A percentile compares a stretch with the other conserved stretches of the same genome.
These are phyloP conservation scores for Drosophila chauvacae DNA, from an alignment of 1,140 invertebrate genomes.

Conservation along the genomic window DNA sequence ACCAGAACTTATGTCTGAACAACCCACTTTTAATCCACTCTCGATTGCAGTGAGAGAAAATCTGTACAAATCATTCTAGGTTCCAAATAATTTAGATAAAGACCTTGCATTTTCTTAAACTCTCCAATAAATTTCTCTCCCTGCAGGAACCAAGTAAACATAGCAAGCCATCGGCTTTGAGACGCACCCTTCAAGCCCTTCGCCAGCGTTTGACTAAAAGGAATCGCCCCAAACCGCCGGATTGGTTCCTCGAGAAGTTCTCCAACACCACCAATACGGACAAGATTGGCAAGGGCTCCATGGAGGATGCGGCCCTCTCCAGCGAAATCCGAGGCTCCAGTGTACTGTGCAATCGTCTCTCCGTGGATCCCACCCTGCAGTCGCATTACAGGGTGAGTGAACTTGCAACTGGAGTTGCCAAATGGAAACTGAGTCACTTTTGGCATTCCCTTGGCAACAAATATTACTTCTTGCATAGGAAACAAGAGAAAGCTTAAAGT, in stretches of 20 bases:
- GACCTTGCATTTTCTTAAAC: no score
- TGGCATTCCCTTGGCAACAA: neutral
- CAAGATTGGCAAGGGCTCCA: slow-evolving; percentile 77
- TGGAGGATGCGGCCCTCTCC: slow-evolving; percentile 84
- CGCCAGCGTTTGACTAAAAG: slow-evolving; percentile 82
- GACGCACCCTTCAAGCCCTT: slow-evolving; percentile 79
- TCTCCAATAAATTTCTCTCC: neutral
- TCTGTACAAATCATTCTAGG: no score
- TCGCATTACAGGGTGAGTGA: slow-evolving; percentile 87
- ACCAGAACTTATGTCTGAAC: slow-evolving; percentile 18
- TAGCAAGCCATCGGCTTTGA: slow-evolving; percentile 77
- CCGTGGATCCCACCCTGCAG: slow-evolving; percentile 87
- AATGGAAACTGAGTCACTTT: slow-evolving; percentile 11
- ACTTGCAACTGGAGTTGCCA: slow-evolving; percentile 8
- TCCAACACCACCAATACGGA: slow-evolving; percentile 84
- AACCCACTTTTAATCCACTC: neutral
- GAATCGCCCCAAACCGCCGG: slow-evolving; percentile 85
- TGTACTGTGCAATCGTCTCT: slow-evolving; percentile 86
- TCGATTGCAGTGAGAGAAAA: slow-evolving; percentile 8
- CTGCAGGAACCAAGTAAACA: slow-evolving; percentile 73
- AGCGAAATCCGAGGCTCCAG: slow-evolving; percentile 84
- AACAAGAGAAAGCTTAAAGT: neutral
- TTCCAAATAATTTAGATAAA: neutral
- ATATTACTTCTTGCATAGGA: neutral
- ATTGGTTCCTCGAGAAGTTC: slow-evolving; percentile 88